phyloP scores from a whole-genome alignment of 2,888 invertebrate species.

The Terebella lapidaria region DNA sequence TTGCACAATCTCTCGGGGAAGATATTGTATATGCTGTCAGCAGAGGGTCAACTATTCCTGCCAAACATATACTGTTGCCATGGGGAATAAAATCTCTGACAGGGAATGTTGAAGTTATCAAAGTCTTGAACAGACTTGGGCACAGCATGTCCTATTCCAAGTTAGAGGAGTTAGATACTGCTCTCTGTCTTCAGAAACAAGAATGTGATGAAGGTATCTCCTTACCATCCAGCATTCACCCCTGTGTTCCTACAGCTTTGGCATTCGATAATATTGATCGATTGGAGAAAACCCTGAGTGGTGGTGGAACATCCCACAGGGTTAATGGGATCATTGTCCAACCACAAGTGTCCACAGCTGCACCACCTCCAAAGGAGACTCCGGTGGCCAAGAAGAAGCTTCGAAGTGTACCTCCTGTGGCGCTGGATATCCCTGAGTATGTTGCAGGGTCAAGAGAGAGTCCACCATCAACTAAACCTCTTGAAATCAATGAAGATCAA shows the following conservation, averaged over 20 bases:
- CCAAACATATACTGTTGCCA: slow-evolving; percentile 5
- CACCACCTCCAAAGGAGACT: no score
- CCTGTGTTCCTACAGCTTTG: slow-evolving; percentile 14
- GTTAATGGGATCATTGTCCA: slow-evolving; percentile 29
- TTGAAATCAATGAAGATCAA: background rate
- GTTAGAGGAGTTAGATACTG: slow-evolving; percentile 9
- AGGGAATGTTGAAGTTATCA: slow-evolving; percentile 6
- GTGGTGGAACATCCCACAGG: slow-evolving; percentile 25
- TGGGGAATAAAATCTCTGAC: slow-evolving; percentile 7
- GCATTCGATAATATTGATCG: slow-evolving; percentile 29
- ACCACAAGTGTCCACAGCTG: slow-evolving; percentile 11
- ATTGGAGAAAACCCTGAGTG: slow-evolving; percentile 26
- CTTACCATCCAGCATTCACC: slow-evolving; percentile 18
- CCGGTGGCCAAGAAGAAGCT: background rate
- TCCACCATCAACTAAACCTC: slow-evolving; percentile 4
- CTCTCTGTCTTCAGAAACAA: slow-evolving; percentile 7
- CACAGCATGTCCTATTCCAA: slow-evolving; percentile 9
- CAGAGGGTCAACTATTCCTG: background rate
- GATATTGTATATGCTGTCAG: slow-evolving; percentile 6
- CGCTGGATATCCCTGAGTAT: slow-evolving; percentile 4
- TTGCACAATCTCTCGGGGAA: slow-evolving; percentile 3
- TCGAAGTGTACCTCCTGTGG: slow-evolving; percentile 1
- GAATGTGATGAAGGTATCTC: background rate
- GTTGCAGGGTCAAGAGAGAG: no score
- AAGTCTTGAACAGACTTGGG: slow-evolving; percentile 2